Percentiles rank a stretch among this genome's conserved stretches.
Evolutionary conservation across 2,797 vertebrate genomes (phyloP).

Genomic region (Sphenopsis melanotis): DNA sequence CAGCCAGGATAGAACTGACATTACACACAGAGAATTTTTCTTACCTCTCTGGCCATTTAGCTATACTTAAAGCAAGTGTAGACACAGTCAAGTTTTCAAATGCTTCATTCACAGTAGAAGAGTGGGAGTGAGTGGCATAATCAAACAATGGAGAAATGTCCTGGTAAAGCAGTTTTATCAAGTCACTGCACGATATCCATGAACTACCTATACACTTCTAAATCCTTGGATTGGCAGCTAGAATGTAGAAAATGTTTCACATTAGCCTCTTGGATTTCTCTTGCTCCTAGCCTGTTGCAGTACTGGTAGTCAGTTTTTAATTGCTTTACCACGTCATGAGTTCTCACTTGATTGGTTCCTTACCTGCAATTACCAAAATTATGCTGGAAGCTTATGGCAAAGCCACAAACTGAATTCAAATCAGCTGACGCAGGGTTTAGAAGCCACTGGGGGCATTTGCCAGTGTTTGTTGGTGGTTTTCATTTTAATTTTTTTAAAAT

Average conservation of each 20-base stretch:
- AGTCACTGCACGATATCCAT: rapidly evolving
- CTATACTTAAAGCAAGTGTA: background rate
- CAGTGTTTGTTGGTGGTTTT: background rate
- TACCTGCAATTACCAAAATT: background rate
- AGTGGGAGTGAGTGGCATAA: background rate
- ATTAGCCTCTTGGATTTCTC: background rate
- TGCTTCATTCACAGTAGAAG: background rate
- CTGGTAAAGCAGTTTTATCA: background rate
- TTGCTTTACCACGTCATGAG: background rate
- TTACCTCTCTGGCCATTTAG: background rate
- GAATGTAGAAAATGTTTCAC: background rate
- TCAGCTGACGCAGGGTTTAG: background rate
- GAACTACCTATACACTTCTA: background rate
- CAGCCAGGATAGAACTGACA: background rate
- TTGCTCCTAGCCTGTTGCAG: background rate
- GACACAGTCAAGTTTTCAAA: background rate
- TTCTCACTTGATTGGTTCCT: background rate
- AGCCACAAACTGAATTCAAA: background rate
- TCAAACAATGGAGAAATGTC: background rate
- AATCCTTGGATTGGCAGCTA: background rate
- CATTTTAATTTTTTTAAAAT: background rate
- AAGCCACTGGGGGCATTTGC: background rate
- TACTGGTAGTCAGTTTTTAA: background rate
- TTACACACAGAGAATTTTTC: background rate
- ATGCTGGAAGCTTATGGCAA: background rate